Base-by-base conservation (phyloP, 2,888 invertebrate species). In the Strigamia crassipes region DNA sequence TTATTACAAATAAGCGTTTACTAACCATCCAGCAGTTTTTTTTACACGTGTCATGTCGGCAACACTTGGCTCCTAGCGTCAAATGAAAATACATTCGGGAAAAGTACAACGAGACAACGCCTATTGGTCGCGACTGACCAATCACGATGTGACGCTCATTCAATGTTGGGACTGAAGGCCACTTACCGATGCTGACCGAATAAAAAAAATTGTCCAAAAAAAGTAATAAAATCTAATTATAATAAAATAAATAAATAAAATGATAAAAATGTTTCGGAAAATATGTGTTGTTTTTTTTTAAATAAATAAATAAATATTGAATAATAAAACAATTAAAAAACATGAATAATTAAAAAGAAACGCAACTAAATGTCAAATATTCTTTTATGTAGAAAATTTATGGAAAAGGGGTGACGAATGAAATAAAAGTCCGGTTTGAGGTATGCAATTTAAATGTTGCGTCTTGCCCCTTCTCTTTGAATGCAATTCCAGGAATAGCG, bases 71-170 rank as follows among this genome's bases (percentile, higher is more conserved):
- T 31, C 13, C 73, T 73, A 27, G 73, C 73, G 73, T 73, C 73
- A 73, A 73, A 73, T 73, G 73, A 73, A 73, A 73, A 73, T 73
- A 73, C 73, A 73, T 27, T 31, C 73, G 23, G 31, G 73, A 27
- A 73, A 73, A 73, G 73, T 73, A 73, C 73, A 73, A 73, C 73
- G 73, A 73, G 73, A 73, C 73, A 73, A 73, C 73, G 73, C 73
- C 73, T 27, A 73, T 73, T 73, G 73, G 73, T 31, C 31, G 31
- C 73, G 27, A 73, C 23, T 73, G 73, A 73, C 73, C 73, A 73
- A 73, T 73, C 73, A 73, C 31, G 73, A 31, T 13, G 31, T 31
- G 73, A 73, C 5, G 73, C 73, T 73, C 73, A n/a, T 10, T 73
- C 27, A 27, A n/a, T 73, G 73, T n/a, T 73, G 73, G 73, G 73